phyloP scores from a whole-genome alignment of 30 jellyfish, hydroid and myxozoan species.

The Aurelia aurita complex sp. Pacific region DNA sequence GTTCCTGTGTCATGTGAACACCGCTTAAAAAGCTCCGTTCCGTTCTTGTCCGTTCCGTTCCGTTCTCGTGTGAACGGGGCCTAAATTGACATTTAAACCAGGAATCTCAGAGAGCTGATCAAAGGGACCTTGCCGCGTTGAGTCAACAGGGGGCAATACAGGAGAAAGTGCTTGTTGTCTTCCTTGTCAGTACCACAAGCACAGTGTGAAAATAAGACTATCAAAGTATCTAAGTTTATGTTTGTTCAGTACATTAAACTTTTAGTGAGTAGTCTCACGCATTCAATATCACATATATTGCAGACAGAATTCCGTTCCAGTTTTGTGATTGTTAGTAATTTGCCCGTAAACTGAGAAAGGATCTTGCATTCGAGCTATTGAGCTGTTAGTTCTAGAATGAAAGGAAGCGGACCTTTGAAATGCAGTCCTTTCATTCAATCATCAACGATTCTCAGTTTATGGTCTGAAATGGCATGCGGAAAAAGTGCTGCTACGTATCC shows the following conservation, averaged over 20 bases:
- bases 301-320: not conserved
- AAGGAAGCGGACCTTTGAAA: no score
- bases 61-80: no score
- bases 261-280: constrained; percentile 21
- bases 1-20: no score
- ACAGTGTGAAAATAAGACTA: not conserved
- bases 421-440: no score
- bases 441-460: no score
- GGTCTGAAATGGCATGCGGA: no score
- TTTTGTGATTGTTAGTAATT: not conserved
- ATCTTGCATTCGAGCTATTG: no score
- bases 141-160: constrained; percentile 23
- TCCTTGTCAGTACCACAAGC: constrained; percentile 33
- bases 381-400: no score
- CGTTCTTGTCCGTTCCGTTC: not conserved
- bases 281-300: constrained; percentile 13
- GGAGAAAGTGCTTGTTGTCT: not conserved
- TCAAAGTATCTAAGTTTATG: constrained; percentile 17
- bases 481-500: no score
- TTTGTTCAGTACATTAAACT: constrained; percentile 10
- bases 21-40: not conserved
- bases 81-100: no score
- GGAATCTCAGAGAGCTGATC: no score
- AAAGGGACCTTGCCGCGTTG: no score
- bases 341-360: constrained; percentile 24